phyloP scores from a whole-genome alignment of 2,888 invertebrate species.

The Minunthozetes semirufus region DNA sequence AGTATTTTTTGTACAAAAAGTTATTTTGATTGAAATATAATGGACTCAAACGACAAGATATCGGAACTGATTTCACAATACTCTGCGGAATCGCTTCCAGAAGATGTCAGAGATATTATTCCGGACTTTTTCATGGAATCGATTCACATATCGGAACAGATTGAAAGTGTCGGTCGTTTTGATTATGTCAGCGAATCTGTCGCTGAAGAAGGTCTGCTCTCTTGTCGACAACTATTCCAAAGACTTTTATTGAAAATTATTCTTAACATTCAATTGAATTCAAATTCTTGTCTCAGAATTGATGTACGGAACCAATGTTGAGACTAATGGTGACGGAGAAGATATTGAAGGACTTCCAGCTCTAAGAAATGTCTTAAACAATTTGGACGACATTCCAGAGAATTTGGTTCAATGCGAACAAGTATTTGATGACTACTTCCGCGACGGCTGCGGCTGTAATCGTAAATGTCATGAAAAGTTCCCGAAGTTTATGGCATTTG shows the following conservation, averaged over 20 bases:
- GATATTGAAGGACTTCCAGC: neutral
- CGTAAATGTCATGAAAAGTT: conserved; percentile 31
- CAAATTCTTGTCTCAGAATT: neutral
- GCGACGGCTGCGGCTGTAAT: conserved; percentile 30
- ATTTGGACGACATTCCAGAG: conserved; percentile 15
- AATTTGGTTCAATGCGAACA: conserved; percentile 15
- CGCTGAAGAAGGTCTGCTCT: conserved; percentile 20
- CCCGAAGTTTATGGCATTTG: conserved; percentile 32
- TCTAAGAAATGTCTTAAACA: neutral
- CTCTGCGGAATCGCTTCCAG: conserved; percentile 30
- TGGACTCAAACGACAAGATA: conserved; percentile 18
- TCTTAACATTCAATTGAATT: neutral
- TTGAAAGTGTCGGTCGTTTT: neutral
- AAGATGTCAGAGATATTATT: conserved; percentile 28
- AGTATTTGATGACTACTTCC: conserved; percentile 30
- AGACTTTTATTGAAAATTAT: neutral
- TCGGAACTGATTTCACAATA: conserved; percentile 22
- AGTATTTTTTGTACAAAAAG: neutral
- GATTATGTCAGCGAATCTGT: conserved; percentile 4
- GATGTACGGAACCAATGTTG: neutral
- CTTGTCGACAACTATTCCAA: too few relatives aligned
- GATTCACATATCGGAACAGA: neutral
- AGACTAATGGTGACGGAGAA: neutral
- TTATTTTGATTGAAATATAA: neutral
- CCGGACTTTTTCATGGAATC: conserved; percentile 27